These are phyloP conservation scores for Caracal caracal DNA, from an alignment of 2,113 vertebrate species.

Conservation along the genomic window DNA sequence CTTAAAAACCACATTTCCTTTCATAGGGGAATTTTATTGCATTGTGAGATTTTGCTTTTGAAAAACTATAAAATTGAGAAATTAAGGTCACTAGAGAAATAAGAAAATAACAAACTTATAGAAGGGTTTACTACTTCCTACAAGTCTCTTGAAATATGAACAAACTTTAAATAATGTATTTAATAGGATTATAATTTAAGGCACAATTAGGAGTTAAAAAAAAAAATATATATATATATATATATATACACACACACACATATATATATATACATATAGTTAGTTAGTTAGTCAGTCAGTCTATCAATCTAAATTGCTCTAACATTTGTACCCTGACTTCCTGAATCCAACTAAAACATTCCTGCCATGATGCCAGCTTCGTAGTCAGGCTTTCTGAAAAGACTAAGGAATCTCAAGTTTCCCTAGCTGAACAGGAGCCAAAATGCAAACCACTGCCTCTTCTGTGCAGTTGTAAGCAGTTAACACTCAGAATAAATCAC, in stretches of 20 bases:
- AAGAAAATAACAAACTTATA: slow-evolving; percentile 49
- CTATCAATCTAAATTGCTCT: slow-evolving; percentile 32
- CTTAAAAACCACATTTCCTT: background rate
- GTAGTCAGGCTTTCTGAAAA: slow-evolving; percentile 33
- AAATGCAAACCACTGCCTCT: background rate
- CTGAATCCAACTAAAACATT: slow-evolving; percentile 57
- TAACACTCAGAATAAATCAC: slow-evolving; percentile 19
- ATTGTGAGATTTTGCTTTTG: slow-evolving; percentile 36
- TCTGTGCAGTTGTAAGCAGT: background rate
- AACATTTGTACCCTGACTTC: background rate
- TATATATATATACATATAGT: too few relatives aligned
- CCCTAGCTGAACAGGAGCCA: background rate
- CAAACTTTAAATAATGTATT: background rate
- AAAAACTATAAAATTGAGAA: slow-evolving; percentile 32
- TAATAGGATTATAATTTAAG: background rate
- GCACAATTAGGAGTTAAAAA: background rate
- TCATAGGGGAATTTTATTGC: background rate
- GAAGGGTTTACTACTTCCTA: background rate
- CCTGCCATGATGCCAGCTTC: background rate
- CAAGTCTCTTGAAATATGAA: slow-evolving; percentile 3
- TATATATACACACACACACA: too few relatives aligned
- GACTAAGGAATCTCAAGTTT: slow-evolving; percentile 46
- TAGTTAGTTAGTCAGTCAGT: background rate
- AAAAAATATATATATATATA: background rate
- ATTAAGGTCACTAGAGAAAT: slow-evolving; percentile 1